phyloP scores from a whole-genome alignment of 1,140 invertebrate genomes.

The Oreohelix idahoensis region DNA sequence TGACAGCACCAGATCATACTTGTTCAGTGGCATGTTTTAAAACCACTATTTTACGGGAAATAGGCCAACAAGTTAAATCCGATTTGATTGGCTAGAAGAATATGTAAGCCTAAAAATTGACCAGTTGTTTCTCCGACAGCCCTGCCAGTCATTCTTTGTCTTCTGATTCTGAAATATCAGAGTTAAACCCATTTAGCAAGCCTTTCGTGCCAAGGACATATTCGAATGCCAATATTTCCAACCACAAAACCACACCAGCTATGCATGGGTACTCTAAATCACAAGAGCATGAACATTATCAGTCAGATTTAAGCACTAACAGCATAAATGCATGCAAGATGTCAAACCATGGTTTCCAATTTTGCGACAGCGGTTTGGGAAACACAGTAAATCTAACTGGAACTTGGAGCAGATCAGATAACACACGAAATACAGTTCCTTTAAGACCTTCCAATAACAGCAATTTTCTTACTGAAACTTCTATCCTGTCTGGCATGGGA shows the following conservation, averaged over 20 bases:
- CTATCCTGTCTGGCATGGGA: too few species aligned
- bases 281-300: not conserved
- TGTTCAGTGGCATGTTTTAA: too few species aligned
- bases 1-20: too few species aligned
- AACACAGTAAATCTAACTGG: not conserved
- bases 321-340: not conserved
- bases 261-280: too few species aligned
- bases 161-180: not conserved
- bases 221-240: not conserved
- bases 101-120: too few species aligned
- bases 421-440: not conserved
- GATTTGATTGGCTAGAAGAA: too few species aligned
- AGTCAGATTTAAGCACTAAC: not conserved
- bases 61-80: too few species aligned
- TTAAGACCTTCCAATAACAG: not conserved
- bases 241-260: too few species aligned
- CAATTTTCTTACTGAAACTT: not conserved
- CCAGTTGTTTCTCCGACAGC: slow-evolving; percentile 8
- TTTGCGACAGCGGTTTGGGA: not conserved
- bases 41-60: too few species aligned
- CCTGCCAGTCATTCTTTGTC: not conserved
- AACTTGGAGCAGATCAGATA: not conserved
- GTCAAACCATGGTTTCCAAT: not conserved
- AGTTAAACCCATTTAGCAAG: not conserved
- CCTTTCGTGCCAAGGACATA: not conserved